These are phyloP conservation scores for Rostratula benghalensis DNA, from an alignment of 2,113 vertebrate genomes.

Conservation along the genomic window DNA sequence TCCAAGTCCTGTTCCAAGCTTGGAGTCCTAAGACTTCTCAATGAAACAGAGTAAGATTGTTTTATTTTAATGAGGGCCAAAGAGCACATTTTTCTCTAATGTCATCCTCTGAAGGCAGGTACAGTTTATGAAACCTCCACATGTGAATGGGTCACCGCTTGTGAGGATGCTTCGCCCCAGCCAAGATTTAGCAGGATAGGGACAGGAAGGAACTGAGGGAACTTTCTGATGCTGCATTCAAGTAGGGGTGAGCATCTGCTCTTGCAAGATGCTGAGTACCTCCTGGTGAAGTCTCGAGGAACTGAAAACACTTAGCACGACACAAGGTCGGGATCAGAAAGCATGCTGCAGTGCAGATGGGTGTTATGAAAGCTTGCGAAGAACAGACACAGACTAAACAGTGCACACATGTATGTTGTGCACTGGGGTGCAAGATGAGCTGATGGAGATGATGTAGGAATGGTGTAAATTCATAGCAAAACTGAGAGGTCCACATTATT, in stretches of 20 bases:
- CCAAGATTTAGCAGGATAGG: neutral
- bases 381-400: slow-evolving; percentile 64
- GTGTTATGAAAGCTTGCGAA: neutral
- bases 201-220: neutral
- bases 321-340: slow-evolving; percentile 13
- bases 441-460: slow-evolving; percentile 24
- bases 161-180: neutral
- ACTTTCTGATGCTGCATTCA: slow-evolving; percentile 15
- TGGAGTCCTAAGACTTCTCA: slow-evolving; percentile 41
- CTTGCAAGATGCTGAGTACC: slow-evolving; percentile 5
- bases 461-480: slow-evolving; percentile 22
- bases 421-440: neutral
- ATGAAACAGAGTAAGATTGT: slow-evolving; percentile 41
- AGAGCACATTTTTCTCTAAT: slow-evolving; percentile 29
- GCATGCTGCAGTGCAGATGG: slow-evolving; percentile 35
- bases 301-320: slow-evolving; percentile 18
- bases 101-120: slow-evolving; percentile 32
- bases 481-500: neutral
- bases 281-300: slow-evolving; percentile 45
- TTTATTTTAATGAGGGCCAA: slow-evolving; percentile 43
- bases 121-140: neutral
- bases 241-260: neutral
- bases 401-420: neutral
- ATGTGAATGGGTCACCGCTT: neutral
- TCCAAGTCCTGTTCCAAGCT: slow-evolving; percentile 47